Base-by-base conservation (phyloP, 1,140 invertebrate species). In the Philaenus spumarius region DNA sequence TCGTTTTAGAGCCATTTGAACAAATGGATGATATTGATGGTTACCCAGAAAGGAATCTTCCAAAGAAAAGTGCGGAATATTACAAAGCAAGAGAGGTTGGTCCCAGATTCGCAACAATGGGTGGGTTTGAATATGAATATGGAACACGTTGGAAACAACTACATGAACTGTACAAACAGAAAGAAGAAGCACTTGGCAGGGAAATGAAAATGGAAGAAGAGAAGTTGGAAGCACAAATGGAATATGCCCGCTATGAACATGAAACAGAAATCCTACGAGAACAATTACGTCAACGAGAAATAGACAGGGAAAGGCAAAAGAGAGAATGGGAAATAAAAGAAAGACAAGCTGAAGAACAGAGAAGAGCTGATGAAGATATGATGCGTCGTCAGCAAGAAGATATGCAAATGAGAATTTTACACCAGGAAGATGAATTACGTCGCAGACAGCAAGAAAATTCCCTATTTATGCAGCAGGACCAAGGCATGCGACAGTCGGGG, bases 111-210 rank as follows among this genome's bases (percentile, higher is more conserved):
- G 93, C 94, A 5, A 82, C 87, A 47, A 73, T 82, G 2, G 89
- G 86, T 45, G 90, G 88, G 46, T 98, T 99, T 77, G 96, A 99
- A 71, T 90, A 89, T 69, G 92, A 97, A 69, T 97, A 97, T 77
- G 95, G 93, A 15, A 87, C 88, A 30, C 85, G 93, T 46, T 98
- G 95, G 94, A 98, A 98, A 73, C 90, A 96, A 65, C 74, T 99
- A 34, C 87, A 94, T 72, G 90, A 97, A 68, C 74, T 96, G 2
- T 95, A 92, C 68, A 89, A 93, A 64, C 89, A 95, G 66, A 95
- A 95, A 63, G 85, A 93, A 69, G 85, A 93, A 58, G 86, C 91
- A 14, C 73, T 99, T 0, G 93, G 96, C 69, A 82, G 89, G 59
- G 96, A 99, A 74, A 84, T 97, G 72, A 82, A 88, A 62, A 82